Conservation (phyloP, 2,797 vertebrate genomes). For the Columba guinea region DNA sequence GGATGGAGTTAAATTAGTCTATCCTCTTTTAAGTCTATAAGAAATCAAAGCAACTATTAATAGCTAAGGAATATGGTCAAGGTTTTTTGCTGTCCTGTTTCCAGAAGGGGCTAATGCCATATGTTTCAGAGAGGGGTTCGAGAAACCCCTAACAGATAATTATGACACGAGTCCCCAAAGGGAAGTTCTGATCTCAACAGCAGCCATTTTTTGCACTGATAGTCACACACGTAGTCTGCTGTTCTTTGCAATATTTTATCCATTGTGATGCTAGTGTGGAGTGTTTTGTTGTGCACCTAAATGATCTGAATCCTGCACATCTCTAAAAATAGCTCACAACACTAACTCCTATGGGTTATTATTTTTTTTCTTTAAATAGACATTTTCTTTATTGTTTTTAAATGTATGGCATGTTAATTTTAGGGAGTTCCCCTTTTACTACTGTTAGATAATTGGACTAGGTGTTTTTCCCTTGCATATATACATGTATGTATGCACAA, state of each 20-base stretch:
- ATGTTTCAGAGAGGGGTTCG: neutral
- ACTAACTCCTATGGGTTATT: neutral
- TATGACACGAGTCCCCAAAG: accelerated
- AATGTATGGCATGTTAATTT: neutral
- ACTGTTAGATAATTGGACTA: neutral
- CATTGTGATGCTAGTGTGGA: neutral
- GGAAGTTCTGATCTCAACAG: neutral
- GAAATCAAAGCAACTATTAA: conserved; percentile 31
- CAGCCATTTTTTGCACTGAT: neutral
- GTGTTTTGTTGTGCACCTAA: neutral
- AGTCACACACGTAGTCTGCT: neutral
- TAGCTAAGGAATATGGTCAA: neutral
- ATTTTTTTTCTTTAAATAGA: neutral
- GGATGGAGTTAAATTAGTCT: neutral
- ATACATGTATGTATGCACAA: neutral
- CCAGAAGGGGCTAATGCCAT: neutral
- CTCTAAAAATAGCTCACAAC: neutral
- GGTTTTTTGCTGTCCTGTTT: neutral
- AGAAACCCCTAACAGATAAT: neutral
- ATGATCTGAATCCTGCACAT: neutral
- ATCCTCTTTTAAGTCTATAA: neutral
- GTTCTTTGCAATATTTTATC: neutral
- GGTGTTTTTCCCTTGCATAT: neutral
- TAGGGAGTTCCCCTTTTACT: neutral
- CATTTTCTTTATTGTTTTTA: neutral